These are phyloP conservation scores for Tragelaphus strepsiceros DNA, from an alignment of 2,113 vertebrate species.

Conservation along the genomic window DNA sequence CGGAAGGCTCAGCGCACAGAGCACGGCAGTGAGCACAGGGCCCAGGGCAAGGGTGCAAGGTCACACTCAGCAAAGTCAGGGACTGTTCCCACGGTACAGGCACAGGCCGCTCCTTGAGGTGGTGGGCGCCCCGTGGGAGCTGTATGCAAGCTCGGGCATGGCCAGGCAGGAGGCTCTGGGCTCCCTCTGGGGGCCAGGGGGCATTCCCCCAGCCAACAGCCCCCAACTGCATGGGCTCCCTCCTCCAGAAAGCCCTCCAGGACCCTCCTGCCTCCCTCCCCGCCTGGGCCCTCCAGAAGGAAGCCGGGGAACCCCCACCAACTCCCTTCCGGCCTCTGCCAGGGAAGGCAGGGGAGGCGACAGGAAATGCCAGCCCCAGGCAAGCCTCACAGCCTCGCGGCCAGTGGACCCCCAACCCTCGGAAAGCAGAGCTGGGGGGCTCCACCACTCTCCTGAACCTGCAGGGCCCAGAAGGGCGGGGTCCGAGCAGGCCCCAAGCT, in stretches of 20 bases:
- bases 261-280: not conserved
- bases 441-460: not conserved
- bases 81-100: rapidly evolving
- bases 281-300: not conserved
- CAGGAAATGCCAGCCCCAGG: conserved; percentile 36
- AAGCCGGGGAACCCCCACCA: conserved; percentile 47
- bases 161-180: not conserved
- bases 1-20: rapidly evolving
- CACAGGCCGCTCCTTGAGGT: not conserved
- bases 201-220: rapidly evolving
- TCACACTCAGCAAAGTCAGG: rapidly evolving
- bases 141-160: rapidly evolving
- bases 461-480: too few relatives aligned
- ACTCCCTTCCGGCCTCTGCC: conserved; percentile 27
- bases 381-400: not conserved
- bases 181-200: not conserved
- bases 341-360: not conserved
- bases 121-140: not conserved
- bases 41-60: not conserved
- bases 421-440: not conserved
- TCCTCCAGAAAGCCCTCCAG: not conserved
- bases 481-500: not conserved
- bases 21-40: rapidly evolving
- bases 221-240: not conserved
- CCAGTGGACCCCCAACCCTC: not conserved